Evolutionary conservation across 2,113 vertebrate species (phyloP).

Genomic region (Loxodonta africana): DNA sequence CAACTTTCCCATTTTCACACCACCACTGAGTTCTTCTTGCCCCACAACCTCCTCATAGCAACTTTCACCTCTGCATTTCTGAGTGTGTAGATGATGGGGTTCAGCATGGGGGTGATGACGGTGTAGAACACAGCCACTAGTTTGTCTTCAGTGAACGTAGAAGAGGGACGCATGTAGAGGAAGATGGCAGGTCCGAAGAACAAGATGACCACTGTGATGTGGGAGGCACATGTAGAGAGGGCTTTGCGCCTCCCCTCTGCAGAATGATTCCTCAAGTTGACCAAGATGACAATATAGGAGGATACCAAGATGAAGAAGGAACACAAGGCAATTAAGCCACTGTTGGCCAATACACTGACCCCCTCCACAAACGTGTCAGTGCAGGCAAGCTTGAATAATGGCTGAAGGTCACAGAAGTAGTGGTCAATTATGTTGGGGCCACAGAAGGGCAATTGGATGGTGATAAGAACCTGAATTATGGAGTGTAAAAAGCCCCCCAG

Average conservation of each 20-base stretch:
- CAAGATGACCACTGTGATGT: conserved; percentile 75
- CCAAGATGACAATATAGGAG: conserved; percentile 54
- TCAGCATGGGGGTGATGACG: conserved; percentile 75
- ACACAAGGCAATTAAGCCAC: conserved; percentile 47
- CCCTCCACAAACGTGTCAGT: conserved; percentile 67
- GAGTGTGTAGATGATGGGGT: conserved; percentile 80
- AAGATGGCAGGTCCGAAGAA: conserved; percentile 80
- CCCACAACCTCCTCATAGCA: conserved; percentile 58
- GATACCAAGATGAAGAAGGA: conserved; percentile 61
- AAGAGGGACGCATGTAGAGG: conserved; percentile 66
- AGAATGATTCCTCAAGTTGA: conserved; percentile 42
- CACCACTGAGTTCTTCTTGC: background rate
- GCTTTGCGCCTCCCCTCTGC: conserved; percentile 75
- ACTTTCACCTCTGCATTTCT: conserved; percentile 76
- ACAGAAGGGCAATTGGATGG: conserved; percentile 68
- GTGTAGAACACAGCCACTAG: conserved; percentile 78
- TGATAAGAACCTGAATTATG: conserved; percentile 63
- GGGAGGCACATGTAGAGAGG: conserved; percentile 82
- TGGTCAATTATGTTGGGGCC: conserved; percentile 73
- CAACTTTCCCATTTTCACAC: background rate
- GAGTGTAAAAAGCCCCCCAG: conserved; percentile 71
- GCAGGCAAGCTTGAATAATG: conserved; percentile 72
- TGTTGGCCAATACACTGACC: conserved; percentile 58
- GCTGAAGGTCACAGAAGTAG: conserved; percentile 79
- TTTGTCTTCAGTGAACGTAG: conserved; percentile 63